Percentiles rank a stretch among this genome's conserved stretches.
These are phyloP conservation scores for Rhagoletis zephyria DNA, from an alignment of 1,140 invertebrate species.

Conservation along the genomic window DNA sequence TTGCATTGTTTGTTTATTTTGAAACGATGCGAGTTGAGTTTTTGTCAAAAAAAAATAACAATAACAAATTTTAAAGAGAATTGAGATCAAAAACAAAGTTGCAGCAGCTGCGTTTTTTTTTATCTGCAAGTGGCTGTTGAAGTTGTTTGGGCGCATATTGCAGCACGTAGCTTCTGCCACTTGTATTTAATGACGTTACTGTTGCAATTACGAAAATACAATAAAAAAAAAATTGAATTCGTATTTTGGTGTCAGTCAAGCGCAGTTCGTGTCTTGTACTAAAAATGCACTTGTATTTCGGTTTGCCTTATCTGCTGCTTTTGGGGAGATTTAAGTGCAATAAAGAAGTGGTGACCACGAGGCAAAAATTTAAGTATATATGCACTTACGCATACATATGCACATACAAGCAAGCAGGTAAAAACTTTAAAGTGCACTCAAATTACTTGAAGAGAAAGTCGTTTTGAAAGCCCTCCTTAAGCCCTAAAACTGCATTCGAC, in stretches of 20 bases:
- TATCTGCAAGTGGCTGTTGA: too few relatives aligned
- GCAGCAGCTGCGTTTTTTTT: too few relatives aligned
- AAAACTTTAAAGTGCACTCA: slow-evolving; percentile 25
- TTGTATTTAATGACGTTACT: not conserved
- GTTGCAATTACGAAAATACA: not conserved
- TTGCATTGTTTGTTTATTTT: too few relatives aligned
- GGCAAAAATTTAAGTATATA: not conserved
- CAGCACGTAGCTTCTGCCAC: not conserved
- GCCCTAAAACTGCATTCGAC: not conserved
- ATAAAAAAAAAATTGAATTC: not conserved
- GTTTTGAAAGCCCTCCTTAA: slow-evolving; percentile 1
- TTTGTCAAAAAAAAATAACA: too few relatives aligned
- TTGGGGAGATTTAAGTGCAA: too few relatives aligned
- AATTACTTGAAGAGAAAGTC: slow-evolving; percentile 35
- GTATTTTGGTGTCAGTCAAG: not conserved
- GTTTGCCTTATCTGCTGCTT: not conserved
- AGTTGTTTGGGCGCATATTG: not conserved
- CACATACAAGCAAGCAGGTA: not conserved
- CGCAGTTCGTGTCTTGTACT: not conserved
- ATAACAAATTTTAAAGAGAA: too few relatives aligned
- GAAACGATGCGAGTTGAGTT: too few relatives aligned
- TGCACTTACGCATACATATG: not conserved
- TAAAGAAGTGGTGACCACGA: too few relatives aligned
- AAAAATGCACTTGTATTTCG: not conserved
- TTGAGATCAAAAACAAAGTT: too few relatives aligned